A percentile compares a stretch with the other conserved stretches of the same genome.
Evolutionary conservation across 1,140 invertebrate genomes (phyloP).

Genomic region (Semibalanus balanoides): DNA sequence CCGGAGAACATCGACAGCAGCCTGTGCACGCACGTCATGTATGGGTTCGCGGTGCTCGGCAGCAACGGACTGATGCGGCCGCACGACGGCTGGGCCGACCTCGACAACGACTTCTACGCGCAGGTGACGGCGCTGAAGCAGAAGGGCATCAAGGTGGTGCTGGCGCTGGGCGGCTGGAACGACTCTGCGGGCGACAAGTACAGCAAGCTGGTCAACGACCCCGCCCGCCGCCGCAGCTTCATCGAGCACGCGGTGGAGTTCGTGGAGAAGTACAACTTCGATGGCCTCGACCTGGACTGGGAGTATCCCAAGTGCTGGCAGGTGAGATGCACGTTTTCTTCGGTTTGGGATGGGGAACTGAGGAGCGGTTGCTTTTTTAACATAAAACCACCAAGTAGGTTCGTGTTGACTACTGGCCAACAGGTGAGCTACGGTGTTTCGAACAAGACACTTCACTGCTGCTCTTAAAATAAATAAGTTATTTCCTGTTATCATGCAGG

Average conservation of each 20-base stretch:
- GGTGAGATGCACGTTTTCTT: no score
- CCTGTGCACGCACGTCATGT: constrained; percentile 80
- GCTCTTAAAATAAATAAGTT: no score
- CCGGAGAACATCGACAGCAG: constrained; percentile 71
- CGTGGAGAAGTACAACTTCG: constrained; percentile 41
- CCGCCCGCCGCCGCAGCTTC: constrained; percentile 34
- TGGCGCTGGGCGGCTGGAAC: constrained; percentile 49
- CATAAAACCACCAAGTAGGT: no score
- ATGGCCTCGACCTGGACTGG: constrained; percentile 48
- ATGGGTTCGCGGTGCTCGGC: constrained; percentile 80
- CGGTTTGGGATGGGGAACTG: no score
- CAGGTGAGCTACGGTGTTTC: no score
- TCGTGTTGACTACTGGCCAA: no score
- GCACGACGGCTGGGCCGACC: constrained; percentile 78
- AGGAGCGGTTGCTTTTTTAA: no score
- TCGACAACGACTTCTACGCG: constrained; percentile 59
- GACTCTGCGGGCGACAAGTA: constrained; percentile 47
- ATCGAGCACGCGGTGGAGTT: constrained; percentile 38
- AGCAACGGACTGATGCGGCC: constrained; percentile 50
- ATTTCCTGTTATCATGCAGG: no score
- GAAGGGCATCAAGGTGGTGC: constrained; percentile 42
- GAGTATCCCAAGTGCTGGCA: constrained; percentile 56
- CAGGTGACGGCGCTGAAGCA: constrained; percentile 41
- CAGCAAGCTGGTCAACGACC: constrained; percentile 39
- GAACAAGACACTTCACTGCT: no score